Evolutionary conservation across 2,113 vertebrate genomes (phyloP).

Genomic region (Mixornis gularis): DNA sequence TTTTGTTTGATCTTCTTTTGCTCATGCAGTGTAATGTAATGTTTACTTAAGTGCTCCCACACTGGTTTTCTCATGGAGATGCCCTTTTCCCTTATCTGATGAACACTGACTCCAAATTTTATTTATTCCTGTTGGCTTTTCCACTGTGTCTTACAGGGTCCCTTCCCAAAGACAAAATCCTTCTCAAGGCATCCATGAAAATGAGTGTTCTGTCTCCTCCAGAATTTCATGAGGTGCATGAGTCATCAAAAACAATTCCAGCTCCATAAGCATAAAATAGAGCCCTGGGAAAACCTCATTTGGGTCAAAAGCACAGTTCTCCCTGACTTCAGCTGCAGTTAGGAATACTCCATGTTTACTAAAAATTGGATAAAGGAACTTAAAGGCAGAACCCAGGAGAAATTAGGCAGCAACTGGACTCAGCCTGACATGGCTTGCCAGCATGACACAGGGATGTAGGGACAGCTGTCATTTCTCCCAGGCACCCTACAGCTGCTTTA

Average conservation of each 20-base stretch:
- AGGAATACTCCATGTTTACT: not conserved
- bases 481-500: not conserved
- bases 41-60: not conserved
- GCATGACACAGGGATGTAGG: not conserved
- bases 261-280: not conserved
- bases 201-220: not conserved
- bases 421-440: not conserved
- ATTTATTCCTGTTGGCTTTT: not conserved
- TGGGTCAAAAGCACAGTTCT: not conserved
- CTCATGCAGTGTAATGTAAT: not conserved
- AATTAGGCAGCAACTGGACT: not conserved
- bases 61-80: not conserved
- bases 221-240: not conserved
- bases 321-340: not conserved
- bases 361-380: not conserved
- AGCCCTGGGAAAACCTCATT: not conserved
- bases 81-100: not conserved
- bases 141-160: accelerated
- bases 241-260: not conserved
- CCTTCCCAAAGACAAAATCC: not conserved
- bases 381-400: not conserved
- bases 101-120: not conserved
- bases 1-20: not conserved
- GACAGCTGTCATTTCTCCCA: not conserved
- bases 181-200: not conserved